phyloP scores from a whole-genome alignment of 2,797 vertebrate genomes.

The Zenarchopterus dispar region DNA sequence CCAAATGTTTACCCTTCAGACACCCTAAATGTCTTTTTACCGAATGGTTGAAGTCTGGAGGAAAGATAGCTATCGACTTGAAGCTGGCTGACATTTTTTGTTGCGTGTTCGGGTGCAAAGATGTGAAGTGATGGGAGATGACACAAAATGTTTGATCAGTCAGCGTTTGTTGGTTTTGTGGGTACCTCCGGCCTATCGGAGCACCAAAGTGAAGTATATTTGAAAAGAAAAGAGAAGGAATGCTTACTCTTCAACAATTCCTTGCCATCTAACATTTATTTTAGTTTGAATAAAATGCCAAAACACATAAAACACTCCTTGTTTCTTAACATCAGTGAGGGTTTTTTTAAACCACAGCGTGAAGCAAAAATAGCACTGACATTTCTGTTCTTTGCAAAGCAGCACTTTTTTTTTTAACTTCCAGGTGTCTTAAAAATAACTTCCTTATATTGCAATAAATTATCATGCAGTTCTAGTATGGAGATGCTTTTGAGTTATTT shows the following conservation, averaged over 20 bases:
- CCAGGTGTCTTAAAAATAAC: neutral
- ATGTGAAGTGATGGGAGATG: conserved; percentile 27
- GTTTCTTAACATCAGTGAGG: conserved; percentile 1
- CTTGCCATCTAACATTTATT: neutral
- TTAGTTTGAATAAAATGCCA: neutral
- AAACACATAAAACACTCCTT: neutral
- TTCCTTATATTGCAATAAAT: neutral
- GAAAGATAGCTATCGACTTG: conserved; percentile 14
- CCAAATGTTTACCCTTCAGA: conserved; percentile 34
- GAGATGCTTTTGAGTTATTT: neutral
- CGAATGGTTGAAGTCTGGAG: conserved; percentile 6
- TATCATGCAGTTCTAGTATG: neutral
- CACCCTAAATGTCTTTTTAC: conserved; percentile 24
- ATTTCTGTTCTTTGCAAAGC: neutral
- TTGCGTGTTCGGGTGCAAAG: conserved; percentile 26
- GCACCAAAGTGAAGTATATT: conserved; percentile 20
- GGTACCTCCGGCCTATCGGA: neutral
- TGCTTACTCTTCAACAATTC: conserved; percentile 18
- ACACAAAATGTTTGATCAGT: conserved; percentile 28
- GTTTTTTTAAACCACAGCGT: neutral
- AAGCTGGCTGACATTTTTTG: conserved; percentile 20
- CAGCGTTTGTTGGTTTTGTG: conserved; percentile 24
- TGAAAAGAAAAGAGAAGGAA: conserved; percentile 5
- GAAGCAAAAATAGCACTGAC: neutral
- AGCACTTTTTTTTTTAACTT: neutral